These are phyloP conservation scores for Nesidiocoris tenuis DNA, from an alignment of 2,888 invertebrate species.

Conservation along the genomic window DNA sequence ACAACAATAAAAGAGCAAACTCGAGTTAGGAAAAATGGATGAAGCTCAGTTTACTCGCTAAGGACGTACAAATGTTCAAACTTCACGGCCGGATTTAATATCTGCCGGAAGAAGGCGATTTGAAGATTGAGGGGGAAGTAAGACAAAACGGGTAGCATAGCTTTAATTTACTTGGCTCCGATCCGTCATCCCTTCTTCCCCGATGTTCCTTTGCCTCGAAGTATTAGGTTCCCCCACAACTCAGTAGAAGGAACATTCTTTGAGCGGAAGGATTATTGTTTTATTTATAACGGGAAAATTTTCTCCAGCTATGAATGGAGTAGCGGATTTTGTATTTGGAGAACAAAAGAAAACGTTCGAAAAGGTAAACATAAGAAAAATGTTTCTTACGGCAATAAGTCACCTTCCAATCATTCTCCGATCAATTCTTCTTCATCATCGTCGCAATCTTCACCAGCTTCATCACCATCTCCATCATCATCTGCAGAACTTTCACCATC, in stretches of 20 bases:
- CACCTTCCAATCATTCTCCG: no score
- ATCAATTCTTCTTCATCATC: no score
- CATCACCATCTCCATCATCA: no score
- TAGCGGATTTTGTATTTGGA: neutral
- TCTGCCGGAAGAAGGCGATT: neutral
- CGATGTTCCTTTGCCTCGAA: neutral
- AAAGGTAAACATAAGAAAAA: no score
- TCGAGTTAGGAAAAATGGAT: neutral
- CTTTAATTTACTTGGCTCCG: neutral
- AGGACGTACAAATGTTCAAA: neutral
- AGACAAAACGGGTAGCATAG: neutral
- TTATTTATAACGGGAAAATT: neutral
- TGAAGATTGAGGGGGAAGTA: neutral
- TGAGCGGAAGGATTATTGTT: neutral
- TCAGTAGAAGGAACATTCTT: neutral
- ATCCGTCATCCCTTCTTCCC: neutral
- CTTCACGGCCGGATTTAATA: neutral
- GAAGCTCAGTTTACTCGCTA: neutral
- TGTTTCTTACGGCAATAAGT: no score
- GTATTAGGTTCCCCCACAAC: neutral
- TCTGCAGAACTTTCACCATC: no score
- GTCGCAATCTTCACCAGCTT: no score
- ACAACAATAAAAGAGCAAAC: neutral
- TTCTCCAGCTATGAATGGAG: neutral
- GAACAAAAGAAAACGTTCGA: no score